Conservation (phyloP, 1,140 invertebrate species). For the Heliconius nattereri region DNA sequence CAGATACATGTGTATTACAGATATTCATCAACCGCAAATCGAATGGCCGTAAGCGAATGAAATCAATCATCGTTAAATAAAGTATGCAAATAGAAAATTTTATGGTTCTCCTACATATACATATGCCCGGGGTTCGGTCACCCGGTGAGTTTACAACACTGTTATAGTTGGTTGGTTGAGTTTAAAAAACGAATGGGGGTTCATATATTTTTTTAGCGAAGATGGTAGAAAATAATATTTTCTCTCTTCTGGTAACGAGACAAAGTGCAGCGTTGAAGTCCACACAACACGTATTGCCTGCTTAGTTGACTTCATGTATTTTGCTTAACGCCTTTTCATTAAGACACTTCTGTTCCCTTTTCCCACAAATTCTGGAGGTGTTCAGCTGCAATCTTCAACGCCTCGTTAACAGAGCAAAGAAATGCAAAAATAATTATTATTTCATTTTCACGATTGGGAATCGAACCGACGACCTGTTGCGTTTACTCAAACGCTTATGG, state of each 20-base stretch:
- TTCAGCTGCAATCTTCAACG: neutral
- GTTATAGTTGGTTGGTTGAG: neutral
- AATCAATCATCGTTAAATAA: slow-evolving; percentile 25
- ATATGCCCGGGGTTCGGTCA: neutral
- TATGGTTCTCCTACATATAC: slow-evolving; percentile 1
- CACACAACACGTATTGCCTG: no score
- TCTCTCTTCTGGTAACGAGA: no score
- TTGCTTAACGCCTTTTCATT: no score
- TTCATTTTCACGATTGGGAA: neutral
- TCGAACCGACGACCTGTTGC: neutral
- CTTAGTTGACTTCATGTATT: no score
- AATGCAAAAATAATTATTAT: neutral
- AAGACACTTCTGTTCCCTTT: no score
- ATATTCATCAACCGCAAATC: slow-evolving; percentile 9
- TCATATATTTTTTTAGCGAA: neutral
- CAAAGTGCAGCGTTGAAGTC: no score
- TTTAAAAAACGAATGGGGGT: neutral
- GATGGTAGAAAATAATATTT: no score
- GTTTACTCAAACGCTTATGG: neutral
- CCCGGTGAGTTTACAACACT: neutral
- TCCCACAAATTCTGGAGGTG: no score
- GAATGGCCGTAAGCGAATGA: slow-evolving; percentile 1
- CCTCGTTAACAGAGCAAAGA: no score
- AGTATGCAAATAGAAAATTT: slow-evolving; percentile 29
- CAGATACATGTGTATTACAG: neutral